Evolutionary conservation across 2,797 vertebrate species (phyloP), one percentile per base, ranked within the genome.

Genomic region (Pseudochaenichthys georgianus): DNA sequence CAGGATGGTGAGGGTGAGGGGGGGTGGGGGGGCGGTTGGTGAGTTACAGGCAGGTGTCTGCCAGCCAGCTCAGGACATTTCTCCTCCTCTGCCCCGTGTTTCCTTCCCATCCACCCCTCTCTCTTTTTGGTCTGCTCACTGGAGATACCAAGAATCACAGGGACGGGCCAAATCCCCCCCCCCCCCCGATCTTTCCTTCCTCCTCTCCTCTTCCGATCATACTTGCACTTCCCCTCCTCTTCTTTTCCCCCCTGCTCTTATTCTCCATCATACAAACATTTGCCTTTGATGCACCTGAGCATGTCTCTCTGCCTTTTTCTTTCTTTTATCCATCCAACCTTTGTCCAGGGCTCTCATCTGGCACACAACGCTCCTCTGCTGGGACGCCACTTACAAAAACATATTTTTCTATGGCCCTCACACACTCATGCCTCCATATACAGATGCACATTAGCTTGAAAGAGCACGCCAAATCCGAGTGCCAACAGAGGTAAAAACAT

Each of bases 21-120:
- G 34, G 60, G 45, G 52, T 16, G 64, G 68, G 53, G 61, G 76
- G 88, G 76, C 80, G 81, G 66, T 68, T 64, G 67, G 80, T 87
- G 85, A 88, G 78, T 81, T 84, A 77, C 83, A 88, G 48, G 79
- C 83, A 87, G 87, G 80, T 78, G 73, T 77, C 85, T 80, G 84
- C 81, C 72, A 81, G 71, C 63, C 82, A 78, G 79, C 81, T 79
- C 55, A 38, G 84, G 41, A 81, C 54, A 73, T 34, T 34, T 81
- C 73, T 86, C 78, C 75, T 80, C 75, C 69, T 23, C 72, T 75
- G 5, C 73, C 66, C 72, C 61, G 74, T 71, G 62, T 81, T 75
- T 67, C 59, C 63, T n/a, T 62, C 21, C 46, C 47, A 15, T 46
- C 5, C 34, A 28, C 13, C 51, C 13, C 54, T 47, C 63, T 64